Evolutionary conservation across 1,140 invertebrate species (phyloP).

Genomic region (Matsumurasca onukii): DNA sequence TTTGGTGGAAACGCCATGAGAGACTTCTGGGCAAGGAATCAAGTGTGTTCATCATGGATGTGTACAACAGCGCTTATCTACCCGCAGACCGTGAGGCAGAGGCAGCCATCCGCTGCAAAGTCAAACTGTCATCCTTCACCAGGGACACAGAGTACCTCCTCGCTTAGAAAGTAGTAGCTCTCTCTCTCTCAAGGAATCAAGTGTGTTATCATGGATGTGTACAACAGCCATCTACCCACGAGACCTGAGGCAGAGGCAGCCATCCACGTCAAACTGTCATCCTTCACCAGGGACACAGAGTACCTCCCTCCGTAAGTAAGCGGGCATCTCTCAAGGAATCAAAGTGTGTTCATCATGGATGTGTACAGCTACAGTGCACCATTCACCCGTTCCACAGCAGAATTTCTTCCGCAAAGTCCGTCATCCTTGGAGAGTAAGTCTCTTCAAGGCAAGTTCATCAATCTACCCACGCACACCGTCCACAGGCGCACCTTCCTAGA

Average conservation of each 20-base stretch:
- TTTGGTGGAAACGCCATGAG: slow-evolving; percentile 85
- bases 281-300: slow-evolving; percentile 64
- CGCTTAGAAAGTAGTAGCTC: slow-evolving; percentile 67
- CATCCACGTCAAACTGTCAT: slow-evolving; percentile 68
- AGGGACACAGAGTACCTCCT: slow-evolving; percentile 71
- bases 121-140: slow-evolving; percentile 65
- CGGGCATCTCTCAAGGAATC: too few species aligned
- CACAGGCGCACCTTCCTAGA: too few species aligned
- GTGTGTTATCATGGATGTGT: slow-evolving; percentile 87
- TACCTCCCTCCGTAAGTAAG: slow-evolving; percentile 73
- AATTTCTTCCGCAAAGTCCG: too few species aligned
- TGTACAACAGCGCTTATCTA: slow-evolving; percentile 82
- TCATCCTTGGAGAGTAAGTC: too few species aligned
- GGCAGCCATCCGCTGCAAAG: slow-evolving; percentile 67
- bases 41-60: slow-evolving; percentile 83
- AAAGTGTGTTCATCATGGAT: slow-evolving; percentile 83
- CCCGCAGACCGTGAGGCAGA: slow-evolving; percentile 76
- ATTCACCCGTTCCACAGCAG: too few species aligned
- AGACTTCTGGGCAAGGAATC: slow-evolving; percentile 69
- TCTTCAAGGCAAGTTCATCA: too few species aligned
- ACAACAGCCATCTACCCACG: slow-evolving; percentile 82
- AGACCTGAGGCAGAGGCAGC: slow-evolving; percentile 71
- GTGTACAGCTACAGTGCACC: too few species aligned
- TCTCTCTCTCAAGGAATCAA: slow-evolving; percentile 62
- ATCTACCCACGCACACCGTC: too few species aligned